These are phyloP conservation scores for Camponotus vicinus DNA, from an alignment of 1,140 invertebrate genomes.

Conservation along the genomic window DNA sequence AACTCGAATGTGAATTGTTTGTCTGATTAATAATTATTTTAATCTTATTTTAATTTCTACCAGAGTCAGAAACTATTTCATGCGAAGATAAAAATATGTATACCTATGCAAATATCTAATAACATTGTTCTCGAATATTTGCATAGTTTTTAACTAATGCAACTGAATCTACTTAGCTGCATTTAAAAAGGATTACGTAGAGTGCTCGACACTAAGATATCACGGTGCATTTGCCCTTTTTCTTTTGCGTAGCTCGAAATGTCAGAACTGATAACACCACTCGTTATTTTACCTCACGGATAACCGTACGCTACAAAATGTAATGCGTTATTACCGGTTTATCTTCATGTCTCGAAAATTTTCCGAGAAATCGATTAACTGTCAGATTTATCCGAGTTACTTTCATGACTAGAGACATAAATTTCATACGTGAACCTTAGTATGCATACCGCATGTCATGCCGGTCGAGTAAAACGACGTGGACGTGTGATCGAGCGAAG, in stretches of 20 bases:
- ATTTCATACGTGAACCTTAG: slow-evolving; percentile 66
- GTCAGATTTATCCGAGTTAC: slow-evolving; percentile 43
- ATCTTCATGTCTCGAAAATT: slow-evolving; percentile 52
- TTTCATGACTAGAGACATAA: slow-evolving; percentile 53
- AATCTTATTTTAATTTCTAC: slow-evolving; percentile 8
- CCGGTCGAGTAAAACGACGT: slow-evolving; percentile 61
- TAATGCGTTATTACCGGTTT: slow-evolving; percentile 20
- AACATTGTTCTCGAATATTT: slow-evolving; percentile 56
- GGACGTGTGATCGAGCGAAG: slow-evolving; percentile 67
- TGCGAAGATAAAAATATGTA: slow-evolving; percentile 28
- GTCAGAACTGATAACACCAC: slow-evolving; percentile 40
- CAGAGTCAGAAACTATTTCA: neutral
- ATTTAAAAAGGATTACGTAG: slow-evolving; percentile 35
- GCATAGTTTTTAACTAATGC: slow-evolving; percentile 52
- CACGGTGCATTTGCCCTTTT: slow-evolving; percentile 26
- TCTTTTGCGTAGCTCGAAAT: slow-evolving; percentile 20
- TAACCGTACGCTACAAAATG: neutral
- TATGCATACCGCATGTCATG: slow-evolving; percentile 65
- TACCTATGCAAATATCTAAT: slow-evolving; percentile 49
- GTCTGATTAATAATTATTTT: slow-evolving; percentile 11
- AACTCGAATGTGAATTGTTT: neutral
- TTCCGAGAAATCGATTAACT: slow-evolving; percentile 66
- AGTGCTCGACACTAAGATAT: slow-evolving; percentile 28
- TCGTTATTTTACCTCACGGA: slow-evolving; percentile 28
- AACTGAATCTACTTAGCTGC: slow-evolving; percentile 43